These are phyloP conservation scores for Ibidorhyncha struthersii DNA, from an alignment of 2,113 vertebrate genomes.

Conservation along the genomic window DNA sequence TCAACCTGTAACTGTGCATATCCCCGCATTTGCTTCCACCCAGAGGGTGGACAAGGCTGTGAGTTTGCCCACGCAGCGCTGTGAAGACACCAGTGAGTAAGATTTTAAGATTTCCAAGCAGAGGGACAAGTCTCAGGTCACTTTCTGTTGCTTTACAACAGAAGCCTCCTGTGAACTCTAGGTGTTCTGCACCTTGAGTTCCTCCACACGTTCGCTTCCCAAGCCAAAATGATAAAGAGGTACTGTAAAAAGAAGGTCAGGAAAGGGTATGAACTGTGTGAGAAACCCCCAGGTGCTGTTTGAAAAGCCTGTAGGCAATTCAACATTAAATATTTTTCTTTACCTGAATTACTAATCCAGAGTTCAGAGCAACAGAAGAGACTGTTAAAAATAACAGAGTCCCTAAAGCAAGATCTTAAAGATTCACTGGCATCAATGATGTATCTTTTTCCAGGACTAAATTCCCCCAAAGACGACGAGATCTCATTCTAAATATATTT, in stretches of 20 bases:
- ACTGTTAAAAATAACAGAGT: neutral
- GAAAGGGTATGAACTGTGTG: fast-evolving
- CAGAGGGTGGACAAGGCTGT: neutral
- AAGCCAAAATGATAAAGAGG: fast-evolving
- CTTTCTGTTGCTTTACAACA: neutral
- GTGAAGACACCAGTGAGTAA: neutral
- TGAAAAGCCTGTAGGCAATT: neutral
- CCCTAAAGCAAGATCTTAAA: neutral
- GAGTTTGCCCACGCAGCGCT: neutral
- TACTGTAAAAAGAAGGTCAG: neutral
- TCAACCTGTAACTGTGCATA: neutral
- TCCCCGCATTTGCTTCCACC: neutral
- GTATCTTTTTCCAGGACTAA: neutral
- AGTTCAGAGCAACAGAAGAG: neutral
- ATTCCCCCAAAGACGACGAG: neutral
- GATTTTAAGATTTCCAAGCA: neutral
- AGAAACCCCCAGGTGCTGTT: neutral
- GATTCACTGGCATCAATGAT: neutral
- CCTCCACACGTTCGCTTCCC: fast-evolving
- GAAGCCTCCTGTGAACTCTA: neutral
- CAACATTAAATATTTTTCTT: neutral
- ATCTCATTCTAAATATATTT: neutral
- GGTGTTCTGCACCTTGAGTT: fast-evolving
- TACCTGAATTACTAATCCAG: neutral
- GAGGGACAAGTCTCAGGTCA: neutral